Evolutionary conservation across 2,888 invertebrate genomes (phyloP), one percentile per base, ranked within the genome.

Genomic region (Isoperla grammatica): DNA sequence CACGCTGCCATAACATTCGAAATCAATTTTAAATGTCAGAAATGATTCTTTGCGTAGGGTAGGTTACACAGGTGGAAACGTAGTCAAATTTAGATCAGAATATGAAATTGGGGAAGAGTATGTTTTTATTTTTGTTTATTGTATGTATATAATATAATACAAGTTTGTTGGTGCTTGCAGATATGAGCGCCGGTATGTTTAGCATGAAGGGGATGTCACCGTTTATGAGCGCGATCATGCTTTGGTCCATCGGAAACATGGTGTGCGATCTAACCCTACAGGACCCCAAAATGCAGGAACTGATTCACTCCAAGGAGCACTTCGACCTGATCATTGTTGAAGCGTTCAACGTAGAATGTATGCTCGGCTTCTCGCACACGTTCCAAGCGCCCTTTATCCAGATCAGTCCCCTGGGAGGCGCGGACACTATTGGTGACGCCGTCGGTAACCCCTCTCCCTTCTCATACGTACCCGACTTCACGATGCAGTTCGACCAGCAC

Each of bases 381-480:
- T 60, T 62, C 39, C 49, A 63, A 19, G 62, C 61, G 2, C 62
- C 63, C 1, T 62, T 73, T 6, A 69, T 77, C 15, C 40, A 72
- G 2, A 68, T 75, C 5, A 76, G 76, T 67, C 76, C 79, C 0
- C 61, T 78, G 29, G 78, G 76, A 13, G 72, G 74, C 43, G 73
- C 72, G 56, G 70, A 73, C 40, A 76, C 75, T 69, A 74, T 77
- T 66, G 77, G 76, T 57, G 73, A 74, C 53, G 73, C 76, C 63
- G 73, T 78, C 70, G 79, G 78, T 1, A 70, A 76, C 49, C 74
- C 79, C 2, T 70, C 72, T 0, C 77, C 78, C 0, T 75, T 75
- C 68, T 76, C 81, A 0, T 76, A 76, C 67, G 74, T 78, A 22
- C 78, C 81, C 0, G 76, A 79, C 56, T 72, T 74, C 6, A 75